A percentile compares a stretch with the other conserved stretches of the same genome.
phyloP scores from a whole-genome alignment of 1,140 invertebrate species.

The Palaemon carinicauda region DNA sequence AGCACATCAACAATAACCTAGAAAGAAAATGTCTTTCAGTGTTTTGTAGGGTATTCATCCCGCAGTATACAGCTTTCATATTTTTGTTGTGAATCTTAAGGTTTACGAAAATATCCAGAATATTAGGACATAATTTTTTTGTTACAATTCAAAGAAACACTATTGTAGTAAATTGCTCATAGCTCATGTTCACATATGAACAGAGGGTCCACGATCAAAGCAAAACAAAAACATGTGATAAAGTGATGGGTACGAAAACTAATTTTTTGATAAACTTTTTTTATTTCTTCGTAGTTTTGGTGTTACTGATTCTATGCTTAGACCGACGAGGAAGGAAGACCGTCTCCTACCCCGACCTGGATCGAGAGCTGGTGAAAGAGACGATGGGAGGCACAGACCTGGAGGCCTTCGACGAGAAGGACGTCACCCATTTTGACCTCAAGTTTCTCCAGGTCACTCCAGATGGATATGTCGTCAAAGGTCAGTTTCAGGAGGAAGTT shows the following conservation, averaged over 20 bases:
- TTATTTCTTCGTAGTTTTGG: slow-evolving; percentile 12
- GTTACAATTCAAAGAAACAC: background rate
- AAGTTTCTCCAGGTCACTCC: slow-evolving; percentile 39
- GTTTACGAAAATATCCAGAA: background rate
- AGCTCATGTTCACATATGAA: no score
- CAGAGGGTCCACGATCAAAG: no score
- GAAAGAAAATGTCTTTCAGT: no score
- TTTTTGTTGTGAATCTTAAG: background rate
- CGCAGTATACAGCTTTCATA: background rate
- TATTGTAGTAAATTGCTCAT: no score
- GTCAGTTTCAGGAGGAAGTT: background rate
- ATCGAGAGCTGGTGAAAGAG: slow-evolving; percentile 40
- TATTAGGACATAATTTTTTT: no score
- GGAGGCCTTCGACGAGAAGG: slow-evolving; percentile 45
- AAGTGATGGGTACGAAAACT: no score
- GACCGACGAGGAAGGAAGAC: slow-evolving; percentile 22
- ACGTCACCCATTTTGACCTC: slow-evolving; percentile 44
- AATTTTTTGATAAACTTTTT: no score
- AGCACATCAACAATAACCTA: no score
- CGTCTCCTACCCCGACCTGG: slow-evolving; percentile 34
- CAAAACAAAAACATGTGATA: no score
- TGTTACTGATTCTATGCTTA: slow-evolving; percentile 40
- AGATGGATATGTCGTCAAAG: slow-evolving; percentile 27
- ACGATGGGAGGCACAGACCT: slow-evolving; percentile 45
- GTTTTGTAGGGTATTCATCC: no score